A percentile compares a stretch with the other conserved stretches of the same genome.
Conservation (phyloP, 2,797 vertebrate genomes). For the Tenualosa thibaudeaui region DNA sequence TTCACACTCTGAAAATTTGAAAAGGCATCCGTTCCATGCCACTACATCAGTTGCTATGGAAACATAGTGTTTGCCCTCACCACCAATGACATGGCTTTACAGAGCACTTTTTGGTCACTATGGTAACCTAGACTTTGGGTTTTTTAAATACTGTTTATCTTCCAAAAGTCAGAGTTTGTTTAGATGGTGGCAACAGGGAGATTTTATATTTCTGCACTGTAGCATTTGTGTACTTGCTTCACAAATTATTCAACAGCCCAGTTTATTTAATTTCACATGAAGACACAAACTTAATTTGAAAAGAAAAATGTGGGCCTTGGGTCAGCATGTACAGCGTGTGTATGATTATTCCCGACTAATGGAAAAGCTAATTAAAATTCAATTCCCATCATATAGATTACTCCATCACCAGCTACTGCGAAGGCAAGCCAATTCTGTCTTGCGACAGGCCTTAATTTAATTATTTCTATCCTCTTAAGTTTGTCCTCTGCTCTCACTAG, state of each 20-base stretch:
- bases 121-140: constrained; percentile 59
- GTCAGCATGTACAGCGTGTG: neutral
- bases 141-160: constrained; percentile 50
- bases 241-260: neutral
- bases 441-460: constrained; percentile 56
- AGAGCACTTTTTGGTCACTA: constrained; percentile 54
- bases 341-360: constrained; percentile 28
- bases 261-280: neutral
- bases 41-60: constrained; percentile 64
- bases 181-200: constrained; percentile 33
- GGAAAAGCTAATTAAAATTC: constrained; percentile 45
- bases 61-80: constrained; percentile 56
- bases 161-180: constrained; percentile 46
- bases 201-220: constrained; percentile 29
- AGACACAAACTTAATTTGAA: neutral
- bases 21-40: constrained; percentile 44
- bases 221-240: constrained; percentile 3
- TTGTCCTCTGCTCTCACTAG: constrained; percentile 56
- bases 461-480: constrained; percentile 64
- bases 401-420: neutral
- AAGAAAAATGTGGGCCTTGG: neutral
- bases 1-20: constrained; percentile 44
- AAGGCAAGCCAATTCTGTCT: constrained; percentile 49
- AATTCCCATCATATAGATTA: constrained; percentile 28
- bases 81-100: constrained; percentile 45